Percentiles rank a stretch among this genome's conserved stretches.
phyloP scores from a whole-genome alignment of 2,888 invertebrate genomes.

The Ephialtes manifestator region DNA sequence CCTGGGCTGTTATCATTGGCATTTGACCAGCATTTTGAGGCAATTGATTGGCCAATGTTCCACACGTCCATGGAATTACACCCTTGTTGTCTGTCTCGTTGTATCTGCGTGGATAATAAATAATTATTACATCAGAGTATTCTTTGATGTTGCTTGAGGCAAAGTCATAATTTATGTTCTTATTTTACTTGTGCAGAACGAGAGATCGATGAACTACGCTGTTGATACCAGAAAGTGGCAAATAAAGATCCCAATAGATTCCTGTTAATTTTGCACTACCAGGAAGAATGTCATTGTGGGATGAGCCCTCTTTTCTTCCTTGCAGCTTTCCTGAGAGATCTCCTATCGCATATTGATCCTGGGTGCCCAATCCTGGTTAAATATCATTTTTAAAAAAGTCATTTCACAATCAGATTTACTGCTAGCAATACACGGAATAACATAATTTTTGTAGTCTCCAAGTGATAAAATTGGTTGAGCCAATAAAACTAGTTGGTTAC shows the following conservation, averaged over 20 bases:
- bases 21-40: slow-evolving; percentile 90
- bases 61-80: slow-evolving; percentile 89
- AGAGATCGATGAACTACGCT: slow-evolving; percentile 94
- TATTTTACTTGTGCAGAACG: slow-evolving; percentile 90
- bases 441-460: no score
- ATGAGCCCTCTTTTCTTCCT: slow-evolving; percentile 90
- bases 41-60: slow-evolving; percentile 89
- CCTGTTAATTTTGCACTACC: slow-evolving; percentile 92
- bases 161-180: background rate
- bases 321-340: slow-evolving; percentile 95
- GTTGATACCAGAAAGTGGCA: slow-evolving; percentile 93
- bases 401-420: background rate
- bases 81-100: slow-evolving; percentile 86
- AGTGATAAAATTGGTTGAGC: no score
- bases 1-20: slow-evolving; percentile 92
- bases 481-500: no score
- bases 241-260: slow-evolving; percentile 93
- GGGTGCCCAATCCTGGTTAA: slow-evolving; percentile 90
- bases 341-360: slow-evolving; percentile 96
- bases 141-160: background rate
- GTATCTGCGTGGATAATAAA: slow-evolving; percentile 81
- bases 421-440: background rate
- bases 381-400: background rate
- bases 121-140: background rate
- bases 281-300: slow-evolving; percentile 90